Evolutionary conservation across 2,113 vertebrate species (phyloP), one percentile per base, ranked within the genome.

Genomic region (Corythaixoides concolor): DNA sequence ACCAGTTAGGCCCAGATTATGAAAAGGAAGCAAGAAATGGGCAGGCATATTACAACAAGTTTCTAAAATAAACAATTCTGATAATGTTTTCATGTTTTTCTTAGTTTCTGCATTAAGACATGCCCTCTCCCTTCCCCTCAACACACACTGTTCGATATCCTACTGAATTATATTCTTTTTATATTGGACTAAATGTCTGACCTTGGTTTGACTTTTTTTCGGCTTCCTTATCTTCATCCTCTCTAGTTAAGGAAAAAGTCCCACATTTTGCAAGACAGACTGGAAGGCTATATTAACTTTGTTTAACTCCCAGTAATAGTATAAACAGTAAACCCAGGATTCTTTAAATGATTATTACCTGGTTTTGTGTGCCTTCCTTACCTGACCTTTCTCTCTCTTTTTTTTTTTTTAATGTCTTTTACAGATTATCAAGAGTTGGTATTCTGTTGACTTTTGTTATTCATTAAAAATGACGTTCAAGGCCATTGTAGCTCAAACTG

Each of bases 381-480:
- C 53, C 43, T 89, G 75, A 93, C 43, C 23, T 55, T 22, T 45
- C 16, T n/a, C 10, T 19, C 39, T 39, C 39, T 58, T 11, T 58
- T 23, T 58, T 66, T n/a, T 76, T 52, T 73, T 53, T 35, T 12
- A 1, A 37, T 82, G 21, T 62, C 50, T 80, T 75, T 70, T 53
- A 63, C 45, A 77, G 63, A 77, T 92, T 91, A 78, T 68, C 64
- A 74, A 70, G 59, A 81, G 76, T 30, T 15, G 9, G 47, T 56
- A 78, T 75, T 81, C 58, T 91, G 64, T 66, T 91, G 77, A 88
- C 73, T 82, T 93, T 37, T 8, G 7, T 95, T 91, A 95, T 41
- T 95, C 87, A 80, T 92, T 97, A 88, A 79, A 95, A 95, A 50
- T 52, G 0, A 88, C 89, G 45, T 85, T 93, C 90, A 95, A 87